These are phyloP conservation scores for Speoplatyrhinus poulsoni DNA, from an alignment of 2,113 vertebrate species.

Conservation along the genomic window DNA sequence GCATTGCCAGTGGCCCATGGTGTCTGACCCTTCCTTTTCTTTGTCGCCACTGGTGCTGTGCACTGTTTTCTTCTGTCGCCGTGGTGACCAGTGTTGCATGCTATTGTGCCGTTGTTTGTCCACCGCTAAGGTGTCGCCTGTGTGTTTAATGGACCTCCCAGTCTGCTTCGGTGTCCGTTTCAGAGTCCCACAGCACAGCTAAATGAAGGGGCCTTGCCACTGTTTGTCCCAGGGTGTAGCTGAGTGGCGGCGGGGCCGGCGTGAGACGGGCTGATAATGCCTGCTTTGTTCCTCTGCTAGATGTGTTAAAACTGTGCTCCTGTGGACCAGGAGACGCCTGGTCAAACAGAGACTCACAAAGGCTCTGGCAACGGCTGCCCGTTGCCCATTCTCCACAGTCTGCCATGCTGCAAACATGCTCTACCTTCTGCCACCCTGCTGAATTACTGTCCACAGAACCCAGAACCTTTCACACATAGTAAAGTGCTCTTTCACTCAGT, in stretches of 20 bases:
- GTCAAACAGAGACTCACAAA: conserved; percentile 76
- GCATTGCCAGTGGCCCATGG: conserved; percentile 55
- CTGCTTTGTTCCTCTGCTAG: conserved; percentile 68
- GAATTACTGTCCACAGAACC: conserved; percentile 70
- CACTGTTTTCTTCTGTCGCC: conserved; percentile 64
- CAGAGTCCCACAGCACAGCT: conserved; percentile 43
- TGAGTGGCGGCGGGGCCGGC: conserved; percentile 52
- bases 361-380: conserved; percentile 58
- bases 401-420: conserved; percentile 59
- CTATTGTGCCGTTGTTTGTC: conserved; percentile 74
- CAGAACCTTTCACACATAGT: conserved; percentile 72
- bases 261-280: conserved; percentile 71
- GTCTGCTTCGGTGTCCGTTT: conserved; percentile 60
- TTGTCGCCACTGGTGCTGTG: conserved; percentile 61
- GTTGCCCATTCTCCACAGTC: conserved; percentile 65
- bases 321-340: conserved; percentile 74
- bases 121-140: conserved; percentile 70
- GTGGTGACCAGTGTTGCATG: conserved; percentile 60
- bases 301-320: conserved; percentile 60
- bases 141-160: conserved; percentile 72
- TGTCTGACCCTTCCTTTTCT: conserved; percentile 63
- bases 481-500: conserved; percentile 65
- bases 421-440: conserved; percentile 55
- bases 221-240: conserved; percentile 64
- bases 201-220: conserved; percentile 48